phyloP scores from a whole-genome alignment of 2,113 vertebrate species.

The Eonycteris spelaea region DNA sequence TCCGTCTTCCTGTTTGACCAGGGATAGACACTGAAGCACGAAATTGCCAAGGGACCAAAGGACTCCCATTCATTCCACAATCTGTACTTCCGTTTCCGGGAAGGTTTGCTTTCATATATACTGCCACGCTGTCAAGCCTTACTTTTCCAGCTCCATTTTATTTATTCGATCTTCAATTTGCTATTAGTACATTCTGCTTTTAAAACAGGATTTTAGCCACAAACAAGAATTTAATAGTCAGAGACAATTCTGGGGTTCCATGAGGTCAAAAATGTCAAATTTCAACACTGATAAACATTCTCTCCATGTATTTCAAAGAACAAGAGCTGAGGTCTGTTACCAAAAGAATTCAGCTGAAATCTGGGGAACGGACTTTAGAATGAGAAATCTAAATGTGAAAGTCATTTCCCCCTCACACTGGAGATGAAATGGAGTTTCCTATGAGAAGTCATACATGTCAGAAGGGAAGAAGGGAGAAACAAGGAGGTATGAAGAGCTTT shows the following conservation, averaged over 20 bases:
- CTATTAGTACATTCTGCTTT: not conserved
- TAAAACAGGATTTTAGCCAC: not conserved
- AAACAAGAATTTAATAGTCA: not conserved
- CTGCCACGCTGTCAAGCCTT: not conserved
- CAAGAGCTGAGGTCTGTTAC: not conserved
- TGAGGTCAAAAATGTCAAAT: not conserved
- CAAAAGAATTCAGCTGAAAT: not conserved
- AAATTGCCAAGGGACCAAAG: not conserved
- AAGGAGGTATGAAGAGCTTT: not conserved
- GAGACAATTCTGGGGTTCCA: slow-evolving; percentile 16
- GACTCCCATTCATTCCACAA: not conserved
- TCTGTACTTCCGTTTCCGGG: not conserved
- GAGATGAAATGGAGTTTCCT: not conserved
- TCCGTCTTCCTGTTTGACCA: not conserved
- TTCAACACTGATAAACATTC: not conserved
- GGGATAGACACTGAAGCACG: not conserved
- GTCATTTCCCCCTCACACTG: not conserved
- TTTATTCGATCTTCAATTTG: not conserved
- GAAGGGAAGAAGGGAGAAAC: not conserved
- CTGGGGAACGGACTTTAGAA: not conserved
- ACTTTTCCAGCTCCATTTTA: not conserved
- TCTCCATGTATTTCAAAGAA: not conserved
- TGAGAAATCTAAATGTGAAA: not conserved
- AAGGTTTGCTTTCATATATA: not conserved
- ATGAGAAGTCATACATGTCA: not conserved